Percentiles rank a stretch among this genome's conserved stretches.
These are phyloP conservation scores for Xenopus tropicalis DNA, from an alignment of 2,113 vertebrate species.

Conservation along the genomic window DNA sequence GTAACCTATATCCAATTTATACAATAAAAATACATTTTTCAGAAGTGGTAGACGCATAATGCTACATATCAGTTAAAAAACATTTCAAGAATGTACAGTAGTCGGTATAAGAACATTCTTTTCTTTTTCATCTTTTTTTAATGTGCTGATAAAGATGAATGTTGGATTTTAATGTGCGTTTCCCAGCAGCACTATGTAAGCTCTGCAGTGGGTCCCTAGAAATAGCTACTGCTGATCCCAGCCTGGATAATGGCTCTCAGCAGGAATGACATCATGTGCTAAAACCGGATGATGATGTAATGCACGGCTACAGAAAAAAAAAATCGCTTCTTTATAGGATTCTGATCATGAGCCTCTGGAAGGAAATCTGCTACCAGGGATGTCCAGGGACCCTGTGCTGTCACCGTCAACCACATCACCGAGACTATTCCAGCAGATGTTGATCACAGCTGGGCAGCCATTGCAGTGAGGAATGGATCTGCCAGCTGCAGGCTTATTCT, in stretches of 20 bases:
- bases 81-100: neutral
- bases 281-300: slow-evolving; percentile 82
- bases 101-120: slow-evolving; percentile 45
- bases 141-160: slow-evolving; percentile 64
- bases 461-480: neutral
- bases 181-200: slow-evolving; percentile 71
- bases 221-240: slow-evolving; percentile 72
- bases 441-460: neutral
- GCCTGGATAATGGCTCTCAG: slow-evolving; percentile 73
- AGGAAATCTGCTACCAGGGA: slow-evolving; percentile 48
- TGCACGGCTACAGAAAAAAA: slow-evolving; percentile 59
- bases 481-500: too few relatives aligned
- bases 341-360: slow-evolving; percentile 54
- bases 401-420: too few relatives aligned
- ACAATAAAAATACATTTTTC: too few relatives aligned
- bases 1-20: too few relatives aligned
- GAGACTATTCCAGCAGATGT: too few relatives aligned
- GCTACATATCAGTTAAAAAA: neutral
- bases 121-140: slow-evolving; percentile 62
- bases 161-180: slow-evolving; percentile 73
- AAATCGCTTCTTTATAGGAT: slow-evolving; percentile 53
- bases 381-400: slow-evolving; percentile 44
- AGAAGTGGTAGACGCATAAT: neutral
- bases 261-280: slow-evolving; percentile 80
- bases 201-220: slow-evolving; percentile 72